Conservation (phyloP, 2,113 vertebrate species). For the Cavia aperea region DNA sequence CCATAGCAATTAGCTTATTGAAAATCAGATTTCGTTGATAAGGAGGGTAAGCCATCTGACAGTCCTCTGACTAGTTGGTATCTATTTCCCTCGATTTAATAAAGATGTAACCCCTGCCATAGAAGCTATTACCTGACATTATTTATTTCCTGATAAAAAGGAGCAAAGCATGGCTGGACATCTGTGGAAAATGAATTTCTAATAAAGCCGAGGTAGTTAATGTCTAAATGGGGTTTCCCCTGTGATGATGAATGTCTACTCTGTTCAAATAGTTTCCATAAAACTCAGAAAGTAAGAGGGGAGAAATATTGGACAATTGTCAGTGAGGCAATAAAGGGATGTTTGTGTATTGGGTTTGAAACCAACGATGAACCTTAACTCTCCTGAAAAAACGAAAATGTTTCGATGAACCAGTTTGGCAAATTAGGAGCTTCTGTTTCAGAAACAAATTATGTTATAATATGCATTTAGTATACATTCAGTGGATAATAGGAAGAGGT, state of each 20-base stretch:
- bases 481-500: constrained; percentile 35
- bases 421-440: constrained; percentile 46
- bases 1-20: constrained; percentile 72
- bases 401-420: constrained; percentile 24
- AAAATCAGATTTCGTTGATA: constrained; percentile 78
- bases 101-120: constrained; percentile 78
- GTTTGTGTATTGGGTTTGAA: constrained; percentile 54
- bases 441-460: constrained; percentile 44
- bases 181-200: constrained; percentile 77
- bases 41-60: constrained; percentile 78
- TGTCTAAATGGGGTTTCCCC: constrained; percentile 73
- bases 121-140: constrained; percentile 79
- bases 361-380: constrained; percentile 50
- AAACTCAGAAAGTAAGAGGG: constrained; percentile 66
- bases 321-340: constrained; percentile 55
- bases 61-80: constrained; percentile 74
- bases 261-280: constrained; percentile 69
- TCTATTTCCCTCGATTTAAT: constrained; percentile 77
- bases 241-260: constrained; percentile 69
- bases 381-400: constrained; percentile 46
- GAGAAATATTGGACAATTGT: constrained; percentile 61
- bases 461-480: constrained; percentile 23
- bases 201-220: constrained; percentile 78
- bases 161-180: constrained; percentile 75
- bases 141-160: constrained; percentile 77